These are phyloP conservation scores for Epistrophe grossulariae DNA, from an alignment of 2,888 invertebrate species.

Conservation along the genomic window DNA sequence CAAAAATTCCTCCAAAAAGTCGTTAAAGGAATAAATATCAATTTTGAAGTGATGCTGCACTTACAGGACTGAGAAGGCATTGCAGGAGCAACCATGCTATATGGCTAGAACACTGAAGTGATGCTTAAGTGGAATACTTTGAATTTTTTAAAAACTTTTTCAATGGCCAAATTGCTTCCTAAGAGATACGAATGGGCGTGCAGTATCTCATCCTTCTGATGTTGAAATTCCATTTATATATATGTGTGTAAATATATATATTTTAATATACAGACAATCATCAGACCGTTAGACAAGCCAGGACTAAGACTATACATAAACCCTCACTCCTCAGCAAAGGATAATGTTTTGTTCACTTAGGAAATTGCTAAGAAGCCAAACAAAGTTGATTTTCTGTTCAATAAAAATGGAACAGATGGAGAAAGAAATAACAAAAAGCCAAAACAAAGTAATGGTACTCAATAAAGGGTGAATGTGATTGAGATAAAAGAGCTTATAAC, in stretches of 20 bases:
- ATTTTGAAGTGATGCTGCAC: slow-evolving; percentile 56
- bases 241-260: no score
- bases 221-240: slow-evolving; percentile 32
- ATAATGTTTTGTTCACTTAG: slow-evolving; percentile 66
- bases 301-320: background rate
- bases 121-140: slow-evolving; percentile 61
- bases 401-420: slow-evolving; percentile 24
- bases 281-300: background rate
- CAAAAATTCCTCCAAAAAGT: slow-evolving; percentile 56
- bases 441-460: slow-evolving; percentile 29
- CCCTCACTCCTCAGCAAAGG: background rate
- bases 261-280: slow-evolving; percentile 7
- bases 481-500: slow-evolving; percentile 49
- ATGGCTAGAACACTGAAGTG: slow-evolving; percentile 29
- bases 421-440: background rate
- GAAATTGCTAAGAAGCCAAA: slow-evolving; percentile 60
- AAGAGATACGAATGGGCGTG: slow-evolving; percentile 59
- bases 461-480: slow-evolving; percentile 22
- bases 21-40: slow-evolving; percentile 74
- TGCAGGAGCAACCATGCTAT: background rate
- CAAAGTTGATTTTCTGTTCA: slow-evolving; percentile 59
- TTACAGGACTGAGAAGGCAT: slow-evolving; percentile 1
- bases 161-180: slow-evolving; percentile 66
- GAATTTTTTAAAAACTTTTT: slow-evolving; percentile 60
- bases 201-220: slow-evolving; percentile 47